Conservation (phyloP, 2,888 invertebrate species). For the Drosophila paramelanica region DNA sequence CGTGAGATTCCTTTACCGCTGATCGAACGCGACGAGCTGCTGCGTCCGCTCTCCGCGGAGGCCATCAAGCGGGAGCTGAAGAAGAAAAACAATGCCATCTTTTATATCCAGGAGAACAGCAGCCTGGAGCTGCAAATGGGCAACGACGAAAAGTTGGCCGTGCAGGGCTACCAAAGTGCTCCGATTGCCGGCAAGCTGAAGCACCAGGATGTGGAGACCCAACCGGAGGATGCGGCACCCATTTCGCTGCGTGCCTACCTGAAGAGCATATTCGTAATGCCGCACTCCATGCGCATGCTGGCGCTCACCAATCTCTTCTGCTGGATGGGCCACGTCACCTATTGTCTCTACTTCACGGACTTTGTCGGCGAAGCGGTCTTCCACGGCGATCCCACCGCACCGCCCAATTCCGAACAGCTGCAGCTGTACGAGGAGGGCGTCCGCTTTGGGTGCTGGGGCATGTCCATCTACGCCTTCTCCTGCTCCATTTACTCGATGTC, state of each 20-base stretch:
- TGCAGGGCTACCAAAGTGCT: conserved; percentile 40
- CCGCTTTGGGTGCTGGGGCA: conserved; percentile 85
- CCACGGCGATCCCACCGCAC: conserved; percentile 69
- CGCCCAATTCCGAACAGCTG: conserved; percentile 63
- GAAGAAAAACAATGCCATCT: conserved; percentile 82
- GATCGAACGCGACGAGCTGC: conserved; percentile 82
- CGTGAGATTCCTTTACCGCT: conserved; percentile 86
- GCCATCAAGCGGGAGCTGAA: conserved; percentile 82
- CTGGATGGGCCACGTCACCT: conserved; percentile 89
- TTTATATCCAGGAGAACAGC: conserved; percentile 81
- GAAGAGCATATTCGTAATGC: conserved; percentile 87
- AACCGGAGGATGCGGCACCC: conserved; percentile 54
- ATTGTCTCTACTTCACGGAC: conserved; percentile 89
- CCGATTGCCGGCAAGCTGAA: conserved; percentile 18
- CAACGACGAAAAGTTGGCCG: conserved; percentile 32
- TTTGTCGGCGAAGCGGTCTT: conserved; percentile 87
- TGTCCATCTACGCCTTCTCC: conserved; percentile 85
- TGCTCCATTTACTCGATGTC: conserved; percentile 84
- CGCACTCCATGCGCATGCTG: conserved; percentile 86
- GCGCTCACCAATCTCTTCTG: conserved; percentile 88
- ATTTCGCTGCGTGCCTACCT: conserved; percentile 83
- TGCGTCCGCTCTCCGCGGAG: conserved; percentile 81
- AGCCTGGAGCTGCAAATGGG: conserved; percentile 74
- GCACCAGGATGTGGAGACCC: conserved; percentile 37
- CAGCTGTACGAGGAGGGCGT: conserved; percentile 83